These are phyloP conservation scores for Rhagonycha fulva DNA, from an alignment of 2,888 invertebrate species.

Conservation along the genomic window DNA sequence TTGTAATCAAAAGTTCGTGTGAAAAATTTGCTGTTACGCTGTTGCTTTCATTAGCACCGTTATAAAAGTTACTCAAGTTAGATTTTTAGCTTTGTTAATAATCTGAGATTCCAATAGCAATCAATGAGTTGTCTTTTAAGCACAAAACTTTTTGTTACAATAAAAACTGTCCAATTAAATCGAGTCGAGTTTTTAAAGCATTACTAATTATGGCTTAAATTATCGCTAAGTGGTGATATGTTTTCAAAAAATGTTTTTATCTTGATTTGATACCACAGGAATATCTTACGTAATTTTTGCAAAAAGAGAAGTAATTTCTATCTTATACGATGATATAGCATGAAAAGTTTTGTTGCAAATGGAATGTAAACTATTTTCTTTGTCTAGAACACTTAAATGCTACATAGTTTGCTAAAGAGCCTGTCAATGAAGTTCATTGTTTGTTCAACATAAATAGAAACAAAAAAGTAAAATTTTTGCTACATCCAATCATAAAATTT, in stretches of 20 bases:
- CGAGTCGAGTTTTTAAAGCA: neutral
- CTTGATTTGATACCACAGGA: neutral
- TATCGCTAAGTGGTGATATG: no score
- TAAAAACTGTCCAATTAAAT: neutral
- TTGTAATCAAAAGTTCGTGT: neutral
- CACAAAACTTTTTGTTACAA: neutral
- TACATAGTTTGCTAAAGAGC: neutral
- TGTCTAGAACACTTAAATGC: neutral
- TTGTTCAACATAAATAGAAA: neutral
- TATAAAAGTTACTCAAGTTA: neutral
- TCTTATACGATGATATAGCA: no score
- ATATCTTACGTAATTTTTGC: neutral
- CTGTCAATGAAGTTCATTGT: neutral
- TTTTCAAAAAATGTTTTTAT: no score
- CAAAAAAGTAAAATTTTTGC: neutral
- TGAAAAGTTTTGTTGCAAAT: neutral
- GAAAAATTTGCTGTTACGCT: neutral
- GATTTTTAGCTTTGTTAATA: neutral
- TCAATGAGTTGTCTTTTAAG: neutral
- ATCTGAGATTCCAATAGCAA: neutral
- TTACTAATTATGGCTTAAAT: neutral
- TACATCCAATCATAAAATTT: no score
- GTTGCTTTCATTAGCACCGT: neutral
- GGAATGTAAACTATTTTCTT: neutral
- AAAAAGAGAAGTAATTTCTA: neutral